Conservation (phyloP, 30 jellyfish, hydroid and myxozoan genomes). For the Aurelia aurita complex sp. Pacific region DNA sequence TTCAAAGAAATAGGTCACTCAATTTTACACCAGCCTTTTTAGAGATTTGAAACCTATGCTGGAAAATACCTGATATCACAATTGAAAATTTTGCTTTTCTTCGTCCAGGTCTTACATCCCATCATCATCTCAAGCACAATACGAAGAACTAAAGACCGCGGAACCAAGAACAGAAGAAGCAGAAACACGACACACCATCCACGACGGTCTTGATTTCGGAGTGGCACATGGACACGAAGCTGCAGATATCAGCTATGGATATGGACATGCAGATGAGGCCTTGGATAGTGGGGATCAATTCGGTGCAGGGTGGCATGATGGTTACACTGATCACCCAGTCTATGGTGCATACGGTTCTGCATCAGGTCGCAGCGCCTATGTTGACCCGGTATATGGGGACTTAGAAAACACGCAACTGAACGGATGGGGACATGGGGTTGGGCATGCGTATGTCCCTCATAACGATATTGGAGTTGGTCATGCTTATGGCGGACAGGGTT, state of each 20-base stretch:
- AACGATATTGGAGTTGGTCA: conserved; percentile 45
- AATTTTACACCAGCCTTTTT: no score
- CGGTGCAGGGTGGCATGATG: conserved; percentile 56
- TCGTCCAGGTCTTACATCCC: conserved; percentile 37
- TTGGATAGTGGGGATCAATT: conserved; percentile 7
- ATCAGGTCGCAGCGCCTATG: conserved; percentile 35
- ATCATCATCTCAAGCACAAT: not conserved
- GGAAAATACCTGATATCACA: no score
- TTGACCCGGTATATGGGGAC: conserved; percentile 40
- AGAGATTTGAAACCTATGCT: no score
- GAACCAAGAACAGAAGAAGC: conserved; percentile 21
- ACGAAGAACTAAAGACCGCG: no score
- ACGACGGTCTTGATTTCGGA: conserved; percentile 46
- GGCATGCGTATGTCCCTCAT: conserved; percentile 22
- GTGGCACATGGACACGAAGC: conserved; percentile 13
- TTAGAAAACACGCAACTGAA: conserved; percentile 12
- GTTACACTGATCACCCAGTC: conserved; percentile 47
- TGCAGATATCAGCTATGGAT: conserved; percentile 13
- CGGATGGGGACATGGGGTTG: conserved; percentile 45
- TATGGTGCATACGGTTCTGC: conserved; percentile 26
- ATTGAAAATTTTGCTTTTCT: not conserved
- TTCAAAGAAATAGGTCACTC: no score
- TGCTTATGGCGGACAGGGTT: conserved; percentile 67
- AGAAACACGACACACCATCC: conserved; percentile 24
- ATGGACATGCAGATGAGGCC: not conserved